Conservation (phyloP, 1,140 invertebrate species). For the Papilio helenus region DNA sequence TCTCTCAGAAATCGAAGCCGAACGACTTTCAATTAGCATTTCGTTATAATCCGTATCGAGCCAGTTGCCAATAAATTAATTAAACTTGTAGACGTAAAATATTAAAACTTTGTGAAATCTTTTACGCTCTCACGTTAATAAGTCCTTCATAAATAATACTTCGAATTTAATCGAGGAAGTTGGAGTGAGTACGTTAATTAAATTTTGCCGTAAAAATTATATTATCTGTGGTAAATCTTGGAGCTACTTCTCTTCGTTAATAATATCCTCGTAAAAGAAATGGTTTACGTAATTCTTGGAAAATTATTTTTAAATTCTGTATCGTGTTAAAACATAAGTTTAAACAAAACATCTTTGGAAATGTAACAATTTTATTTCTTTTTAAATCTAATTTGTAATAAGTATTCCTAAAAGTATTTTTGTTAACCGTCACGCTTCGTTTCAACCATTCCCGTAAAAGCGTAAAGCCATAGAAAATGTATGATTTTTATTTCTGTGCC, state of each 20-base stretch:
- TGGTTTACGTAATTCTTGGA: not conserved
- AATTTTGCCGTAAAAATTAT: slow-evolving; percentile 17
- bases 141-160: slow-evolving; percentile 22
- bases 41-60: not conserved
- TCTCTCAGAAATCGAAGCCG: not conserved
- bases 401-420: not conserved
- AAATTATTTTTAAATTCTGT: too few species aligned
- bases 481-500: not conserved
- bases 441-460: not conserved
- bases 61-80: slow-evolving; percentile 9
- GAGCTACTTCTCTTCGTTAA: not conserved
- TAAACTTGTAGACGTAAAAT: not conserved
- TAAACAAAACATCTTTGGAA: too few species aligned
- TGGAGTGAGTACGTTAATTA: slow-evolving; percentile 10
- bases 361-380: too few species aligned
- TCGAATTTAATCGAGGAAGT: slow-evolving; percentile 13
- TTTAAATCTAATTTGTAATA: too few species aligned
- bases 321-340: too few species aligned
- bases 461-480: slow-evolving; percentile 5
- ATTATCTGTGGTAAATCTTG: not conserved
- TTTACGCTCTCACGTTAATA: not conserved
- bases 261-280: not conserved
- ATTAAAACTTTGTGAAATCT: slow-evolving; percentile 4
- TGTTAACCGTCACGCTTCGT: not conserved
- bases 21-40: not conserved